Evolutionary conservation across 1,140 invertebrate species (phyloP).

Genomic region (Hyposmocoma kahamanoa): DNA sequence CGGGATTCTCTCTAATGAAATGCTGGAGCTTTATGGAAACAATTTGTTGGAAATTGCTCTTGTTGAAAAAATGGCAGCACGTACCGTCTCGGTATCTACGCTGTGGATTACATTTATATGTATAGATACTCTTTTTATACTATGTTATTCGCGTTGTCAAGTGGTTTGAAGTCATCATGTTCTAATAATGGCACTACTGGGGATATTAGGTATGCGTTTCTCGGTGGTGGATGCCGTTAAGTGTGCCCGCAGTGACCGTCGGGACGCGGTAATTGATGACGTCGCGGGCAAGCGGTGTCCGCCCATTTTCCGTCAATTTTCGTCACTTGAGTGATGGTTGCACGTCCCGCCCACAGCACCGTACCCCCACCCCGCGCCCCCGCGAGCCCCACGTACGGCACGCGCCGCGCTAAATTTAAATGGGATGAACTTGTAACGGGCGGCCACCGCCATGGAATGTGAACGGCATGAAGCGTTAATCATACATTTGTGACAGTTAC

Average conservation of each 20-base stretch:
- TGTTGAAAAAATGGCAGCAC: no score
- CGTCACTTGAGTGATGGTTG: constrained; percentile 71
- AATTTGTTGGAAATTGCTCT: constrained; percentile 1
- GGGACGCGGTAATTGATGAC: constrained; percentile 68
- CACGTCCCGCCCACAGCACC: constrained; percentile 46
- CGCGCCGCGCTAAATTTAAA: constrained; percentile 71
- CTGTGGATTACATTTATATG: no score
- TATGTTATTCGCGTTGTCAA: no score
- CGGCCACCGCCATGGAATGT: constrained; percentile 54
- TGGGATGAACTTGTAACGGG: constrained; percentile 67
- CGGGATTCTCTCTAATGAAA: constrained; percentile 33
- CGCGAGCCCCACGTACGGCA: constrained; percentile 36
- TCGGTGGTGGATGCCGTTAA: constrained; percentile 24
- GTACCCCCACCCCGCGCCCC: constrained; percentile 14
- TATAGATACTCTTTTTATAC: no score
- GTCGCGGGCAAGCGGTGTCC: constrained; percentile 65
- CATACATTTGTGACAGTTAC: constrained; percentile 68
- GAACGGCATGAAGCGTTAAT: constrained; percentile 56
- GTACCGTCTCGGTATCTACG: no score
- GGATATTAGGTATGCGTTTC: constrained; percentile 54
- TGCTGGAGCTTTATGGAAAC: constrained; percentile 5
- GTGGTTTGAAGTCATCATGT: no score
- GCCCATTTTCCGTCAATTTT: constrained; percentile 74
- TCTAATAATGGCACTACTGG: constrained; percentile 33
- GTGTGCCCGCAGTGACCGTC: constrained; percentile 57